A percentile compares a stretch with the other conserved stretches of the same genome.
Evolutionary conservation across 1,140 invertebrate species (phyloP).

Genomic region (Goniozus legneri): DNA sequence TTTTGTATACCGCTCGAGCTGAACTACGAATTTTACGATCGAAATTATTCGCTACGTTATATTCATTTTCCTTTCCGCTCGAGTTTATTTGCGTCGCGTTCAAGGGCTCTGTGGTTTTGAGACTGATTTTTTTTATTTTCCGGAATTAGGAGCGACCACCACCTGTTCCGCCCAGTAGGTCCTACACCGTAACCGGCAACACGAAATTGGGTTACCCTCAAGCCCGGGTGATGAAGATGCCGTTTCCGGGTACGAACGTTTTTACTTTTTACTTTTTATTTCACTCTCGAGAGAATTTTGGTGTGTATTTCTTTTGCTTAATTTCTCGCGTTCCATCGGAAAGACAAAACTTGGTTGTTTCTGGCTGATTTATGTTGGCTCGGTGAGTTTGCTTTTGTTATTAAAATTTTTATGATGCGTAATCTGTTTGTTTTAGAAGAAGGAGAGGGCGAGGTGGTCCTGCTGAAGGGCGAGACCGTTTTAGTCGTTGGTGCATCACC

Average conservation of each 20-base stretch:
- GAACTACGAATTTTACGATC: no score
- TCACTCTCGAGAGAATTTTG: neutral
- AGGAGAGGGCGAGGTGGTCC: constrained; percentile 58
- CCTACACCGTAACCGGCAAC: constrained; percentile 87
- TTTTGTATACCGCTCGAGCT: no score
- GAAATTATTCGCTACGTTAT: no score
- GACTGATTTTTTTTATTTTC: neutral
- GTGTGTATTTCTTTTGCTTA: neutral
- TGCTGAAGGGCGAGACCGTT: constrained; percentile 79
- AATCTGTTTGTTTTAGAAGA: constrained; percentile 53
- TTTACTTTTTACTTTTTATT: neutral
- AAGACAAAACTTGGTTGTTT: no score
- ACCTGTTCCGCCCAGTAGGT: constrained; percentile 81
- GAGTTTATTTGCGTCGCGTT: no score
- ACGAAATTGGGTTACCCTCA: constrained; percentile 92
- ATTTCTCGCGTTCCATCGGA: neutral
- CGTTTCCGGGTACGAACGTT: constrained; percentile 75
- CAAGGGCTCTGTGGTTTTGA: neutral
- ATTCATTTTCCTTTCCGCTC: no score
- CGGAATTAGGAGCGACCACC: constrained; percentile 84
- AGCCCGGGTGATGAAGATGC: constrained; percentile 84
- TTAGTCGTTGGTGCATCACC: constrained; percentile 78
- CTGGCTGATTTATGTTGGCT: no score
- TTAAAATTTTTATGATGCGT: no score
- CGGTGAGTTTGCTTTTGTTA: no score